Base-by-base conservation (phyloP, 2,888 invertebrate species). In the Campoletis raptor region DNA sequence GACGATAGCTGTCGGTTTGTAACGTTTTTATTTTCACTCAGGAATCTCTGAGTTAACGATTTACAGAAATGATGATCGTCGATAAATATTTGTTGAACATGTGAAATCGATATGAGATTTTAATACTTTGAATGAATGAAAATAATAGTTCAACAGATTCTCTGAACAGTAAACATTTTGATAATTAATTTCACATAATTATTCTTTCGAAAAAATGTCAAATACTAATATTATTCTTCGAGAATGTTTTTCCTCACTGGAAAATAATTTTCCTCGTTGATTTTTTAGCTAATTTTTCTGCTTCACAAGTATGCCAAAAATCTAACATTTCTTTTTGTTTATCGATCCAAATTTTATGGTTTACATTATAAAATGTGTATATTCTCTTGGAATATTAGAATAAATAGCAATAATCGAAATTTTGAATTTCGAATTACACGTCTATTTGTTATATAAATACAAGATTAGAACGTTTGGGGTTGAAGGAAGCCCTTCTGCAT, bases 401-500 rank as follows among this genome's bases (percentile, higher is more conserved):
- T 30, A 7, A 61, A 61, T 6, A 30, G 2, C 8, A 61, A 30
- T 61, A 15, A 15, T 61, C 3, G 30, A 15, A 57, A 30, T 57
- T 3, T 57, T 24, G 36, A 30, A 36, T 57, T 80, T 69, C 36
- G 21, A 61, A 61, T 12, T 70, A 48, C 7, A 61, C 61, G 21
- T 67, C 21, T 8, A 42, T 72, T 61, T 45, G 30, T 78, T 67
- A 54, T n/a, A 45, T n/a, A 80, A 72, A 21, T 21, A 12, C 6
- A 37, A 79, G 80, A 15, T 37, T 72, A 45, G 36, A 77, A 37
- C 40, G 67, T 42, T 42, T 8, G 57, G 48, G n/a, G 10, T 79
- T 78, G 42, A 18, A 84, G 52, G 37, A 70, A 37, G 54, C 30
- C 64, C 52, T 70, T 64, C 30, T 64, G 57, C 66, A 42, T 76